Base-by-base conservation (phyloP, 2,888 invertebrate species). In the Rhingia campestris region DNA sequence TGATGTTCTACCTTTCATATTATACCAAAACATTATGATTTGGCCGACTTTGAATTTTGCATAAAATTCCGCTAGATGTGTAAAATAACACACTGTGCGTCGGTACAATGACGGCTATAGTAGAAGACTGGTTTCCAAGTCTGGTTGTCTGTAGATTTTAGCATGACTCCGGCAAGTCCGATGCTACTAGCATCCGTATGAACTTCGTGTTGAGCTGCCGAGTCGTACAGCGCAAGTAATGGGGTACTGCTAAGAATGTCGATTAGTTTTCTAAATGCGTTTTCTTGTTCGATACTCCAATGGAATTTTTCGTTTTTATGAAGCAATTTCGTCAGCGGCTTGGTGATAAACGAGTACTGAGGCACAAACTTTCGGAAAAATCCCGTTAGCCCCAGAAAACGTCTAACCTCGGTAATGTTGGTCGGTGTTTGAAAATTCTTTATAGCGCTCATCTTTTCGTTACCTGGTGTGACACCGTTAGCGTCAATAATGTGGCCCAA, bases 301-400 rank as follows among this genome's bases (percentile, higher is more conserved):
- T 33, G 14, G 22, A 56, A 56, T 12, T 10, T 1, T 2, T 2
- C 14, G 2, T 56, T 22, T 6, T 39, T 56, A 6, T 39, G 12
- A 7, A 58, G 10, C 9, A 58, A 41, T 32, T 14, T n/a, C 9
- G n/a, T 39, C 6, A 58, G 9, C 6, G 58, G 58, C 6, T 35
- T 10, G n/a, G 41, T 22, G 30, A 58, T 10, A 10, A 10, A 14
- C 5, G 47, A 12, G 5, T 47, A 66, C 2, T 22, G 41, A 0
- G 32, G 33, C 6, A 66, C 53, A n/a, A 66, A 66, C 7, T 33
- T 22, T 35, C 66, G 39, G 22, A 63, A 64, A 30, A 39, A 64
- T 0, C 51, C 64, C 9, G 37, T 33, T 9, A 49, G 35, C 10
- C 67, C 67, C 6, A 67, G 37, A 32, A 67, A 67, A 7, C 45